Evolutionary conservation across 2,113 vertebrate species (phyloP), one percentile per base, ranked within the genome.

Genomic region (Vireo altiloquus): DNA sequence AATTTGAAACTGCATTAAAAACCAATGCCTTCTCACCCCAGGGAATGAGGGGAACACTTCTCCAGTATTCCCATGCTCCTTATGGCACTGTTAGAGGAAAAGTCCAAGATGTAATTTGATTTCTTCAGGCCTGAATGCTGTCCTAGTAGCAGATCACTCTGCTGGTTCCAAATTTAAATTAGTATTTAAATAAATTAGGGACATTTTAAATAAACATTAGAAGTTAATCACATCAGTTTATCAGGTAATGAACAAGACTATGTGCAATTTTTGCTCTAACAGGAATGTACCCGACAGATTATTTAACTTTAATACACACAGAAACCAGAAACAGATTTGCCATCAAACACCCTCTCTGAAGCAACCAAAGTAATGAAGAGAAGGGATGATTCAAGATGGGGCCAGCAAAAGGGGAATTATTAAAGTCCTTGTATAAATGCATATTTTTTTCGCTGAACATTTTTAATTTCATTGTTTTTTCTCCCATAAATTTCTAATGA

Each of bases 101-200:
- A 90, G 33, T 44, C 46, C 23, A 72, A 82, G 61, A 65, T 9
- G 40, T 23, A 84, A 91, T 53, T 72, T 76, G 57, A 82, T 53
- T 60, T 66, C 53, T 71, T 6, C 4, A 8, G 35, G 35, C 24
- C 53, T 23, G 28, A 91, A 49, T 50, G 54, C 19, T 59, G 19
- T 54, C 69, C 63, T 79, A 85, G 90, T 25, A 93, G 76, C 8
- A 3, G 74, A 95, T 20, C 22, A 69, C 42, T 91, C 30, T 54
- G 27, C 35, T 42, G 20, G 35, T 42, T 86, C 35, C 52, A 94
- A 88, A 90, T 88, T 82, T 80, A 80, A 94, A 80, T 74, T 66
- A 31, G 47, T 85, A 75, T 78, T 90, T 86, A 89, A 95, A 87
- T 84, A 82, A 86, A 82, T 95, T 65, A 91, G 42, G 59, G 42